Evolutionary conservation across 92 coral and sea anemone species (phyloP).

Genomic region (Pocillopora meandrina): DNA sequence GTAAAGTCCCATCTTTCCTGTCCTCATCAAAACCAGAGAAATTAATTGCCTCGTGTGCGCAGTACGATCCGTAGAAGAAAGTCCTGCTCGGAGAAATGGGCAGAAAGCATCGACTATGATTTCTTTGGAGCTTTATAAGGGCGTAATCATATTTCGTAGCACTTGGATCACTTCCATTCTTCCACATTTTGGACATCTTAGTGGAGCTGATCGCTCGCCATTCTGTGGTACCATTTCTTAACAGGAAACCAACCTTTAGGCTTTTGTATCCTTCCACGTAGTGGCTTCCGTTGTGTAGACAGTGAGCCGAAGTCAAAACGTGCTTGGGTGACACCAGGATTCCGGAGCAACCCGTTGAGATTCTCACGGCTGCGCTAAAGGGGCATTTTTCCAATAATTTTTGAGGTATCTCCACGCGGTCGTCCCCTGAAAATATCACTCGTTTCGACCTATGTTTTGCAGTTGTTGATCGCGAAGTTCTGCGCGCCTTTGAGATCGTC

Average conservation of each 20-base stretch:
- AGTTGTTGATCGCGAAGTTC: background rate
- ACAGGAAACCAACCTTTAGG: conserved; percentile 79
- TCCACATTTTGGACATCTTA: conserved; percentile 83
- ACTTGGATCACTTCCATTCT: conserved; percentile 67
- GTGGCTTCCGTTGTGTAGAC: conserved; percentile 85
- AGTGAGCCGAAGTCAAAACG: conserved; percentile 93
- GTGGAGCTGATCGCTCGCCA: conserved; percentile 61
- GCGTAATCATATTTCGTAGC: conserved; percentile 93
- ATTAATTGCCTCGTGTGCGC: conserved; percentile 60
- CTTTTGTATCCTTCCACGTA: conserved; percentile 73
- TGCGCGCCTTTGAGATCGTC: background rate
- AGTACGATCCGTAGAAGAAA: background rate
- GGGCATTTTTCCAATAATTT: conserved; percentile 74
- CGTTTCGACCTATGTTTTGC: conserved; percentile 48
- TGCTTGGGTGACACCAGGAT: conserved; percentile 83
- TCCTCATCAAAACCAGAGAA: conserved; percentile 98
- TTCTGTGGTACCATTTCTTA: conserved; percentile 44
- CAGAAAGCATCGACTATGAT: conserved; percentile 73
- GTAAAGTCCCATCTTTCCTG: conserved; percentile 72
- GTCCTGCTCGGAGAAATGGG: conserved; percentile 79
- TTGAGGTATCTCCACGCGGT: conserved; percentile 53
- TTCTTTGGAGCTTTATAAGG: conserved; percentile 64
- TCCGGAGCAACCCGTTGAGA: conserved; percentile 96
- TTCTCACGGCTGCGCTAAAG: conserved; percentile 71
- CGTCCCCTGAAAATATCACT: conserved; percentile 47